Evolutionary conservation across 2,888 invertebrate species (phyloP).

Genomic region (Hypomecis atomaria): DNA sequence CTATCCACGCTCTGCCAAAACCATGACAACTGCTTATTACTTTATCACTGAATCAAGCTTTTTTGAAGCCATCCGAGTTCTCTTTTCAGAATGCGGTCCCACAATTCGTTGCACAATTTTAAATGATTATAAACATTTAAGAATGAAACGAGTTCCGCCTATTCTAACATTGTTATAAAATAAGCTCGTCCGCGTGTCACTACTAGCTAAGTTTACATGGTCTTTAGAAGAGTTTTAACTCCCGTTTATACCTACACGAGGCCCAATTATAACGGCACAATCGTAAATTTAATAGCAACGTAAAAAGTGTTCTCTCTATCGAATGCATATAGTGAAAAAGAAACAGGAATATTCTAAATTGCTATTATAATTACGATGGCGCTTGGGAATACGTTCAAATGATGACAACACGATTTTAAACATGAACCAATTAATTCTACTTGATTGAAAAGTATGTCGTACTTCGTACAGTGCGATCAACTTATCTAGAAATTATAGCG

Average conservation of each 20-base stretch:
- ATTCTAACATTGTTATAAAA: conserved; percentile 63
- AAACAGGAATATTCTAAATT: too few species aligned
- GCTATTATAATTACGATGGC: too few species aligned
- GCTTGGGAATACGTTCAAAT: conserved; percentile 14
- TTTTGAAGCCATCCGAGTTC: neutral
- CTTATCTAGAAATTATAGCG: too few species aligned
- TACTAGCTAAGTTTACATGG: conserved; percentile 58
- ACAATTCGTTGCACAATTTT: conserved; percentile 66
- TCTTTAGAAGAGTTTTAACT: conserved; percentile 17
- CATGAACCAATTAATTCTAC: too few species aligned
- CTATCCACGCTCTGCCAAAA: too few species aligned
- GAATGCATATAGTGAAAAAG: too few species aligned
- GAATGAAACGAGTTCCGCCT: conserved; percentile 60
- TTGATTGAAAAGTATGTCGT: too few species aligned
- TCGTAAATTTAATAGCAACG: too few species aligned
- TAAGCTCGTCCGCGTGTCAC: conserved; percentile 71
- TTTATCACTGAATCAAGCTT: neutral
- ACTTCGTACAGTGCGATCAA: too few species aligned
- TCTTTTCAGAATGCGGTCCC: conserved; percentile 58
- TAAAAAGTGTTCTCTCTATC: too few species aligned
- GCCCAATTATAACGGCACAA: too few species aligned
- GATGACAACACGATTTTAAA: conserved; percentile 18
- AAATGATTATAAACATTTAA: conserved; percentile 55
- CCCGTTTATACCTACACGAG: conserved; percentile 7
- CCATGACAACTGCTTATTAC: too few species aligned